These are phyloP conservation scores for Ptychochromis oligacanthus DNA, from an alignment of 2,113 vertebrate genomes.

Conservation along the genomic window DNA sequence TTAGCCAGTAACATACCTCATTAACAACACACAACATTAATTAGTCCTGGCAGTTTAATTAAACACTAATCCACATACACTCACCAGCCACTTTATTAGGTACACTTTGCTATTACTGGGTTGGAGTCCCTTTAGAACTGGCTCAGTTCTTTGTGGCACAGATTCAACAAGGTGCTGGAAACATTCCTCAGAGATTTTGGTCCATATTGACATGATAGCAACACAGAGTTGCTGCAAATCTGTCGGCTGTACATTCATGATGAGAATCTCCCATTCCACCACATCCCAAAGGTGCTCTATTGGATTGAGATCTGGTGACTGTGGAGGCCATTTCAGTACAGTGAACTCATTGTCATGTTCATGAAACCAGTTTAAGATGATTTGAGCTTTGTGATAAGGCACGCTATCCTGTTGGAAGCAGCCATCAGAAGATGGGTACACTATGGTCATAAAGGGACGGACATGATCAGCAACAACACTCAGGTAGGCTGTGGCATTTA, in stretches of 20 bases:
- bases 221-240: not conserved
- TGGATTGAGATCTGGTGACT: not conserved
- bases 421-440: too few species aligned
- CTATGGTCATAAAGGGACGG: too few species aligned
- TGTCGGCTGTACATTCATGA: not conserved
- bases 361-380: fast-evolving
- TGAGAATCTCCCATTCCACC: too few species aligned
- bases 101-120: too few species aligned
- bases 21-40: not conserved
- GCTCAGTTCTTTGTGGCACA: not conserved
- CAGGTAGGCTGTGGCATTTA: too few species aligned
- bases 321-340: not conserved
- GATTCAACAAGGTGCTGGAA: not conserved
- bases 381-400: not conserved
- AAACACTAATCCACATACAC: not conserved
- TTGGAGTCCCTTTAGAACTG: not conserved
- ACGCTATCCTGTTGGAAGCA: too few species aligned
- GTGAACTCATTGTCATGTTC: not conserved
- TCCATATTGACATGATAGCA: too few species aligned
- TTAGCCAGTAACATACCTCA: not conserved
- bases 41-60: not conserved
- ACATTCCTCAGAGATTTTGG: not conserved
- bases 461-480: too few species aligned
- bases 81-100: too few species aligned
- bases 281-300: not conserved